Evolutionary conservation across 2,113 vertebrate species (phyloP).

Genomic region (Epinephelus cyanopodus): DNA sequence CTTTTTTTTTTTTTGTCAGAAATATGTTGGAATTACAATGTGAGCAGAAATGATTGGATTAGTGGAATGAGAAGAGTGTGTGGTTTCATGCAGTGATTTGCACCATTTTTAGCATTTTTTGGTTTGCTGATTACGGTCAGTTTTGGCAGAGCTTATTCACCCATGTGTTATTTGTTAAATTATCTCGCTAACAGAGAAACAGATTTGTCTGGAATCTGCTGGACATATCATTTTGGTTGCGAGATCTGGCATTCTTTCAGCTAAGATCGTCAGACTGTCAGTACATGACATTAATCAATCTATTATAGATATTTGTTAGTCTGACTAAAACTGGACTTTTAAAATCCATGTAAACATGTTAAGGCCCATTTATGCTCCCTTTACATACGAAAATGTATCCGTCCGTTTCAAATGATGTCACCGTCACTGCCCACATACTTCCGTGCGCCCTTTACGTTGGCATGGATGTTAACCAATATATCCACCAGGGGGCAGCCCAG

Average conservation of each 20-base stretch:
- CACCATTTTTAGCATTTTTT: neutral
- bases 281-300: too few relatives aligned
- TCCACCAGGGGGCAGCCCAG: too few relatives aligned
- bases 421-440: too few relatives aligned
- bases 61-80: neutral
- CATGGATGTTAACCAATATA: too few relatives aligned
- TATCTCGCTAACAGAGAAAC: conserved; percentile 14
- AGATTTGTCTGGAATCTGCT: conserved; percentile 34
- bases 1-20: neutral
- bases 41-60: neutral
- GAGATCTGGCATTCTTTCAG: neutral
- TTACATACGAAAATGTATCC: too few relatives aligned
- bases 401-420: too few relatives aligned
- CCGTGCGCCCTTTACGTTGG: too few relatives aligned
- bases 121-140: neutral
- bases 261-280: neutral
- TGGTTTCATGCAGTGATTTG: neutral
- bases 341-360: too few relatives aligned
- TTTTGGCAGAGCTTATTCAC: neutral
- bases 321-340: too few relatives aligned
- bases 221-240: neutral
- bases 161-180: neutral
- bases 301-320: too few relatives aligned
- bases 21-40: neutral
- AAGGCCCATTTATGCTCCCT: too few relatives aligned